phyloP scores from a whole-genome alignment of 2,888 invertebrate species.

The Caenorhabditis sp. region DNA sequence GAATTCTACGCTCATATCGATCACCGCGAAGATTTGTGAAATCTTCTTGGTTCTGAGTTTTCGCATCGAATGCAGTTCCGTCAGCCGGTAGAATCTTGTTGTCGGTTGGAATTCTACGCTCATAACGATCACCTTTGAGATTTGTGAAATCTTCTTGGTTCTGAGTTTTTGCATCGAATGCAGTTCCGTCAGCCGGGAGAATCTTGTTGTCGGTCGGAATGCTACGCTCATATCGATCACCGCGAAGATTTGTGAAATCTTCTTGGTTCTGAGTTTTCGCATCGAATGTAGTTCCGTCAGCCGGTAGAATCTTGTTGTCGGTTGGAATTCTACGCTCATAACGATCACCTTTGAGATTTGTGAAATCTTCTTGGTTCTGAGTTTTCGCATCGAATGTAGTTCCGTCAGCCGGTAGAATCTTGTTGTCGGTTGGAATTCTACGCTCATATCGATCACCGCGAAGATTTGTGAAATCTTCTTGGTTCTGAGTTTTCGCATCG shows the following conservation, averaged over 20 bases:
- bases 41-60: conserved; percentile 8
- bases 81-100: background rate
- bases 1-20: background rate
- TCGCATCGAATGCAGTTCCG: background rate
- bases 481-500: conserved; percentile 1
- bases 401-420: conserved; percentile 1
- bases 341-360: conserved; percentile 1
- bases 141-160: conserved; percentile 9
- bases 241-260: conserved; percentile 2
- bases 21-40: conserved; percentile 2
- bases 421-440: background rate
- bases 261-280: conserved; percentile 2
- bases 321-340: background rate
- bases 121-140: conserved; percentile 3
- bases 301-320: background rate
- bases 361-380: conserved; percentile 10
- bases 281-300: conserved; percentile 1
- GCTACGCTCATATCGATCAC: background rate
- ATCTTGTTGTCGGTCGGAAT: conserved; percentile 1
- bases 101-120: background rate
- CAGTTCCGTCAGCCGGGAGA: background rate
- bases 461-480: conserved; percentile 4
- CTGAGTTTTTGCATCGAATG: conserved; percentile 1
- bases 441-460: background rate
- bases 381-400: background rate